Base-by-base conservation (phyloP, 1,140 invertebrate genomes). In the Pseudoatta argentina region DNA sequence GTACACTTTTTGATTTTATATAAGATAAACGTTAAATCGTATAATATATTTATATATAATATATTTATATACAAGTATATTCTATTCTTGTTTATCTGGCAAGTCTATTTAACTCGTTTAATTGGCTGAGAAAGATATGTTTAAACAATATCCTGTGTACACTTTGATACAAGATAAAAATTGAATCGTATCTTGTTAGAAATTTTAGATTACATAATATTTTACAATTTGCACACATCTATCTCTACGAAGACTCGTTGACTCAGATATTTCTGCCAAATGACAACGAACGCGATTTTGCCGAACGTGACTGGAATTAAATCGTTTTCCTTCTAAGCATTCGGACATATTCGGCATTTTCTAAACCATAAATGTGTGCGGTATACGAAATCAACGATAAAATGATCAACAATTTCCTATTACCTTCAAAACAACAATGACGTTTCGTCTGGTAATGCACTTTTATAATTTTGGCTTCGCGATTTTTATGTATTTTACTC, bases 181-280 rank as follows among this genome's bases (percentile, higher is more conserved):
- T 67, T 44, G 10, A 44, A 39, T 44, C 10, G 10, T 21, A 21
- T 21, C 12, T 72, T 53, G 44, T 72, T 10, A 59, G 21, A 21
- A 44, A 21, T 44, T 57, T 39, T 0, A 79, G 24, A 53, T 63
- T 4, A 34, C 7, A 34, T 44, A 44, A 44, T 30, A 24, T 39
- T 59, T 39, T 10, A 67, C 10, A 6, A 71, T 53, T 67, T 81
- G 18, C 30, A 21, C 48, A 14, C 10, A 39, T 79, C 44, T n/a
- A n/a, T 51, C 1, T 21, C 51, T 69, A 69, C n/a, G 8, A 76
- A 71, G 53, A 34, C 53, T 53, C 66, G 75, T 87, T 89, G 73
- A 87, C 75, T 90, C 78, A 53, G 61, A 79, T 63, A 76, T 90
- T 89, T 90, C 73, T 75, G 76, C 69, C 88, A 85, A 87, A 89